Base-by-base conservation (phyloP, 2,888 invertebrate species). In the Bhutanitis thaidina region DNA sequence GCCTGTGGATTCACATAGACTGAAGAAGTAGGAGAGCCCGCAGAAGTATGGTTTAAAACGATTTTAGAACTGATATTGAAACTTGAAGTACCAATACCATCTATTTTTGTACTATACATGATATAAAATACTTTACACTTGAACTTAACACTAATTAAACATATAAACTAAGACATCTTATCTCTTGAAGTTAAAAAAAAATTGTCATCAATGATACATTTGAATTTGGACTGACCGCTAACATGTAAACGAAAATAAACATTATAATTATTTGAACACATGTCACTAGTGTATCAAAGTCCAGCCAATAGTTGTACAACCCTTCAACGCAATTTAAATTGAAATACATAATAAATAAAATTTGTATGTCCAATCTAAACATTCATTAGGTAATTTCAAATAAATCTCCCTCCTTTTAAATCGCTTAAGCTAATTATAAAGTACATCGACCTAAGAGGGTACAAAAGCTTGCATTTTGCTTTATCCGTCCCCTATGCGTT, bases 341-440 rank as follows among this genome's bases (percentile, higher is more conserved):
- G 73, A 84, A 86, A 86, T 80, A 76, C 62, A 67, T 62, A 59
- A 59, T 61, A 52, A 63, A 80, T 73, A 65, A 73, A 79, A 75
- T 78, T 80, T 73, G 74, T 75, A 80, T 76, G 76, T 74, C 69
- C 76, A 85, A 85, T 86, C 83, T 75, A 89, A 89, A 88, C 87
- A 85, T 86, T 88, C 73, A 86, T 87, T 85, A 84, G 62, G 66
- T 71, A 62, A 77, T 77, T 74, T 73, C 59, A 69, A 71, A 74
- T 62, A 65, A 56, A 55, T 56, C 54, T 62, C 72, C 85, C 81
- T 76, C 76, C 32, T 36, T 73, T 77, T 82, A 82, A 86, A 80
- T 78, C 78, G 82, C 85, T 86, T 86, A 80, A 79, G 82, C 84
- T 88, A 88, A 89, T 89, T 86, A 85, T 74, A 81, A 82, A 79